Base-by-base conservation (phyloP, 2,797 vertebrate genomes). In the Bufotes viridis region DNA sequence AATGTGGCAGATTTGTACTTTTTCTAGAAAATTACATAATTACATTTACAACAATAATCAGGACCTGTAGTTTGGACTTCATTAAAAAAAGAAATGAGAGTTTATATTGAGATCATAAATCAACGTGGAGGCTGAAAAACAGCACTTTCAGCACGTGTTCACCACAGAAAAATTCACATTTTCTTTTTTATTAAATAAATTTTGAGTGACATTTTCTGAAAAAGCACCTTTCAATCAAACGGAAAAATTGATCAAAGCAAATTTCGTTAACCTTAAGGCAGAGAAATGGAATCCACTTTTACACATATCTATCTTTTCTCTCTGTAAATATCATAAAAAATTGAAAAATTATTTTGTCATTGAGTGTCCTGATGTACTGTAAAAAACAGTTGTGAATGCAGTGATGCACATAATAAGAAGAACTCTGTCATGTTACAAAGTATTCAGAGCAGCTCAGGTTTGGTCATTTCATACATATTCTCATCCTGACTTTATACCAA, bases 241-340 rank as follows among this genome's bases (percentile, higher is more conserved):
- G 24, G 67, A 84, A 34, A 75, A 58, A 88, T 78, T 84, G 61
- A 83, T 42, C 72, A 82, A 69, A 69, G 74, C 78, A 88, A 78
- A 88, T 88, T 78, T 79, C 29, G 84, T 88, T 84, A 84, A 79
- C 42, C 81, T 82, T n/a, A 84, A 61, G 82, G 29, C 76, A 87
- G 75, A 69, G 18, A 84, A 78, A 78, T 78, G 70, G 63, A 75
- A 84, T 84, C 74, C 55, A 79, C 74, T 57, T 78, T 82, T 78
- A 69, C 53, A 49, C 74, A 70, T 82, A 78, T 79, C 51, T 69
- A 84, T 20, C 2, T 78, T 60, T 88, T 29, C 24, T 42, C 49
- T 81, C 55, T 22, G 15, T 67, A 34, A 85, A 81, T 74, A 88
- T 80, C 60, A 79, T 65, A 85, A 75, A 67, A 75, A 60, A n/a